Evolutionary conservation across 2,113 vertebrate species (phyloP), one percentile per base, ranked within the genome.

Genomic region (Crotalus helleri): DNA sequence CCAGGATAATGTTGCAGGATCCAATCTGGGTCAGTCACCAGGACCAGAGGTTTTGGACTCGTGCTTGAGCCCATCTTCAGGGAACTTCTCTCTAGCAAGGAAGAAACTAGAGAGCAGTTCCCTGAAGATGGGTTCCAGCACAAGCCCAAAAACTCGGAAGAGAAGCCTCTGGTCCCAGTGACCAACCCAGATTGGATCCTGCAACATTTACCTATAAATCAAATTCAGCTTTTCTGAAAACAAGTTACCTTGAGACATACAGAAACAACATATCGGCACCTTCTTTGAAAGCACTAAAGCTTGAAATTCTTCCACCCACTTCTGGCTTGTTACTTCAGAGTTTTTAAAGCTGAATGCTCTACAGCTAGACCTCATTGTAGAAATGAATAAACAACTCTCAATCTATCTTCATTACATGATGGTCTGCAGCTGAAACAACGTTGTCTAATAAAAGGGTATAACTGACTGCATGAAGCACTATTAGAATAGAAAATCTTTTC

Each of bases 371-470:
- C 49, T 33, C 24, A 33, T 86, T 39, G 29, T 29, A 12, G 33
- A 93, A 85, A 59, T 59, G 53, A 15, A 51, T 74, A 59, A n/a
- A 29, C 23, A 85, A n/a, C 44, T 85, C 57, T 90, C 74, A 90
- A 23, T 4, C 21, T 90, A 39, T 26, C 29, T 21, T 9, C 33
- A 92, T 87, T 85, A 51, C 26, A 55, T 33, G 24, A 91, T 19
- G 21, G 51, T 88, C 15, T 85, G n/a, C 59, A 26, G 6, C 7
- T 90, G 15, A 24, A 23, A 13, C 9, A 46, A 53, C 29, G 64
- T 87, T 93, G 87, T 53, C 64, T 92, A 93, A 94, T 61, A 69
- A 90, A n/a, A 92, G 1, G 85, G 21, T 33, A 17, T 94, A 92
- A 92, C 7, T 46, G 21, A n/a, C 64, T 88, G 39, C 12, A 91